Conservation (phyloP, 2,888 invertebrate genomes). For the Lycaena phlaeas region DNA sequence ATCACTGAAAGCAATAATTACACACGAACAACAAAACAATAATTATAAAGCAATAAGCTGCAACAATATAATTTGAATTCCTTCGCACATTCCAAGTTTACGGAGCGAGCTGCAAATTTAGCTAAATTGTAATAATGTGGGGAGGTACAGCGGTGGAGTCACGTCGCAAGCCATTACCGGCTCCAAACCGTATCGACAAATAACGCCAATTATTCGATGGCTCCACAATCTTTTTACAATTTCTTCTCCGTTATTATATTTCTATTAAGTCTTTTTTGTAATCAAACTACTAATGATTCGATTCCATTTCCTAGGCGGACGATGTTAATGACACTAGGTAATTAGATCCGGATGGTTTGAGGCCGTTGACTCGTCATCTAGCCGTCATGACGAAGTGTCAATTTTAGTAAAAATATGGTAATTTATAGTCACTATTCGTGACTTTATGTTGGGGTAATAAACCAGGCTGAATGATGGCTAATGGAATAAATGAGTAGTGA, state of each 20-base stretch:
- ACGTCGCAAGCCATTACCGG: slow-evolving; percentile 68
- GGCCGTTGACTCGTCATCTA: slow-evolving; percentile 55
- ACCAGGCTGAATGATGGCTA: too few species aligned
- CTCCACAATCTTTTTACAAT: slow-evolving; percentile 74
- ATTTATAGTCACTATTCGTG: slow-evolving; percentile 40
- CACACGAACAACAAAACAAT: neutral
- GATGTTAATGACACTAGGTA: slow-evolving; percentile 69
- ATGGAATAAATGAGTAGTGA: too few species aligned
- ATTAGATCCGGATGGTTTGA: slow-evolving; percentile 72
- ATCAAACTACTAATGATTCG: slow-evolving; percentile 74
- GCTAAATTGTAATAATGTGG: slow-evolving; percentile 44
- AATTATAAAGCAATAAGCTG: slow-evolving; percentile 7
- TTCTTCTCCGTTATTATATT: slow-evolving; percentile 73
- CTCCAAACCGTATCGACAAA: slow-evolving; percentile 72
- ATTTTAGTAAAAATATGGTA: slow-evolving; percentile 66
- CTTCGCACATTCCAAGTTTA: slow-evolving; percentile 11
- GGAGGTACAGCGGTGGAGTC: slow-evolving; percentile 39
- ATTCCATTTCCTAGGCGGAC: slow-evolving; percentile 73
- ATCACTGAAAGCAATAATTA: slow-evolving; percentile 1
- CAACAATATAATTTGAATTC: slow-evolving; percentile 11
- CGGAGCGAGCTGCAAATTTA: slow-evolving; percentile 36
- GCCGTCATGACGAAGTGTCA: slow-evolving; percentile 63
- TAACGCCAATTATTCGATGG: slow-evolving; percentile 72
- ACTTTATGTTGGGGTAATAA: too few species aligned
- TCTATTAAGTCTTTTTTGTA: slow-evolving; percentile 74